A percentile compares a stretch with the other conserved stretches of the same genome.
These are phyloP conservation scores for Enteromius radiatus DNA, from an alignment of 2,797 vertebrate species.

Conservation along the genomic window DNA sequence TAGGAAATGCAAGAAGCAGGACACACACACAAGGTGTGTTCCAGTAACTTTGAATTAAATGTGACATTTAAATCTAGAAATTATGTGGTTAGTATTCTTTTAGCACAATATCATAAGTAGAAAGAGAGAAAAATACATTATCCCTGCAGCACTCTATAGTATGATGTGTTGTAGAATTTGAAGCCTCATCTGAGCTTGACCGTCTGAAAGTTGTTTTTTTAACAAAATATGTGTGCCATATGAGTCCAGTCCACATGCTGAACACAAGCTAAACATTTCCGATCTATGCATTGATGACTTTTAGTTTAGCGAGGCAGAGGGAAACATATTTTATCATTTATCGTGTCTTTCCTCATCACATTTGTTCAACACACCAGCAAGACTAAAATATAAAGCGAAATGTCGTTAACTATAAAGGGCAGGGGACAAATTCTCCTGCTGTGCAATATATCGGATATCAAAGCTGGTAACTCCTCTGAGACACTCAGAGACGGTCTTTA, in stretches of 20 bases:
- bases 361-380: slow-evolving; percentile 10
- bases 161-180: too few relatives aligned
- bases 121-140: too few relatives aligned
- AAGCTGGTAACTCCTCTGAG: slow-evolving; percentile 43
- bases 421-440: slow-evolving; percentile 18
- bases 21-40: not conserved
- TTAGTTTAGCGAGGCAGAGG: slow-evolving; percentile 3
- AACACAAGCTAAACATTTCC: slow-evolving; percentile 26
- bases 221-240: slow-evolving; percentile 1
- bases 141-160: too few relatives aligned
- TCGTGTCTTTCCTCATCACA: not conserved
- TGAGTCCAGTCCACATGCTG: slow-evolving; percentile 12
- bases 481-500: slow-evolving; percentile 43
- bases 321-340: not conserved
- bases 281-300: not conserved
- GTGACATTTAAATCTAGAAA: slow-evolving; percentile 3
- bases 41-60: not conserved
- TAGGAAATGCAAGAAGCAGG: not conserved
- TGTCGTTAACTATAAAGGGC: not conserved
- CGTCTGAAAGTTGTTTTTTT: not conserved
- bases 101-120: not conserved
- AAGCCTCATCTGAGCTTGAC: not conserved
- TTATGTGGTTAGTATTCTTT: not conserved
- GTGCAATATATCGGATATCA: slow-evolving; percentile 46
- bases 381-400: not conserved